Evolutionary conservation across 2,797 vertebrate genomes (phyloP).

Genomic region (Manis pentadactyla): DNA sequence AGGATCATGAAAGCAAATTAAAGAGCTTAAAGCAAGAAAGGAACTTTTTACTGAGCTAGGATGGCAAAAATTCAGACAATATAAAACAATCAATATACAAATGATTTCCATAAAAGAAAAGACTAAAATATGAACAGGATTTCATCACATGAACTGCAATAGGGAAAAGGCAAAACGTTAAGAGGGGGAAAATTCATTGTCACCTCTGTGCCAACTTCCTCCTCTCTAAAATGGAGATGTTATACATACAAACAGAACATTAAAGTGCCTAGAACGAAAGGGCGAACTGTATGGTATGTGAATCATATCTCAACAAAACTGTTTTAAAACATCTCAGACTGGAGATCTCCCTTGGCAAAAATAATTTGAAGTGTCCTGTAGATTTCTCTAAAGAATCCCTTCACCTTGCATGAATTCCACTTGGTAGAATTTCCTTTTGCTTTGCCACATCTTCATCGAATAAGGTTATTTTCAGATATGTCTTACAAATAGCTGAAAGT

Average conservation of each 20-base stretch:
- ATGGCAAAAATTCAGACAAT: conserved; percentile 19
- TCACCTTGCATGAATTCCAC: neutral
- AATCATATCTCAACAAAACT: conserved; percentile 19
- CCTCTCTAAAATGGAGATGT: neutral
- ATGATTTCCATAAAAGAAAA: conserved; percentile 1
- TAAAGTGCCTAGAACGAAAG: neutral
- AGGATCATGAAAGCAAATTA: conserved; percentile 53
- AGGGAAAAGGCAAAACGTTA: neutral
- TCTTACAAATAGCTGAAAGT: conserved; percentile 24
- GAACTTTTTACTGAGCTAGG: neutral
- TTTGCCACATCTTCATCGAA: neutral
- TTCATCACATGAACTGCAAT: conserved; percentile 3
- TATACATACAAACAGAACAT: neutral
- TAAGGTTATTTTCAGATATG: neutral
- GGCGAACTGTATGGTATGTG: neutral
- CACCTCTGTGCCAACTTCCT: neutral
- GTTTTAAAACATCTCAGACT: neutral
- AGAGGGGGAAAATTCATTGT: neutral
- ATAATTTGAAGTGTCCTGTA: neutral
- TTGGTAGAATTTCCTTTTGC: neutral
- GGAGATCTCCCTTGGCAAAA: neutral
- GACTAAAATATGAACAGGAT: neutral
- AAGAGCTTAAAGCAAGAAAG: conserved; percentile 18
- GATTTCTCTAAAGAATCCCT: neutral
- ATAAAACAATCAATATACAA: conserved; percentile 9